A percentile compares a stretch with the other conserved stretches of the same genome.
Evolutionary conservation across 1,140 invertebrate species (phyloP).

Genomic region (Cotesia typhae): DNA sequence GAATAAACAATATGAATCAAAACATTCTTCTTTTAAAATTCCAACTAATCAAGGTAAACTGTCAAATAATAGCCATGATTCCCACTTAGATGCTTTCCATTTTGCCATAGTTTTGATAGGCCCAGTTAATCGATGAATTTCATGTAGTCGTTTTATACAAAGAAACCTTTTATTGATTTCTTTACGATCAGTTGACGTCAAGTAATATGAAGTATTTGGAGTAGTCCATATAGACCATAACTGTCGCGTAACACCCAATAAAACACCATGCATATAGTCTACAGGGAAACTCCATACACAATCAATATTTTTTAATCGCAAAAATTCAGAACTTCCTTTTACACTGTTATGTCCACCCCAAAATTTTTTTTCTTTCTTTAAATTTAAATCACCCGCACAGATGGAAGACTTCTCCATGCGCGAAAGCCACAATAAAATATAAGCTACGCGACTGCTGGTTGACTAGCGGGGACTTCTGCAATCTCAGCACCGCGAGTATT

Average conservation of each 20-base stretch:
- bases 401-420: no score
- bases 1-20: slow-evolving; percentile 38
- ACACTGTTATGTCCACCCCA: no score
- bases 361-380: no score
- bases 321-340: slow-evolving; percentile 26
- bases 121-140: slow-evolving; percentile 32
- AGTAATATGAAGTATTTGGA: background rate
- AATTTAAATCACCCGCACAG: no score
- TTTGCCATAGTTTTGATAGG: slow-evolving; percentile 15
- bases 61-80: slow-evolving; percentile 43
- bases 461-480: no score
- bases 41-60: slow-evolving; percentile 40
- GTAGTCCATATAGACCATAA: slow-evolving; percentile 31
- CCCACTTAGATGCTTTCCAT: slow-evolving; percentile 25
- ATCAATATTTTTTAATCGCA: slow-evolving; percentile 19
- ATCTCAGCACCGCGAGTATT: no score
- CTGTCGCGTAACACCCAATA: slow-evolving; percentile 34
- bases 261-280: slow-evolving; percentile 33
- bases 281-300: slow-evolving; percentile 31
- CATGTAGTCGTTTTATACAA: slow-evolving; percentile 32
- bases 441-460: no score
- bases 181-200: slow-evolving; percentile 11
- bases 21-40: slow-evolving; percentile 33
- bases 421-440: no score
- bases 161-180: slow-evolving; percentile 26